A percentile compares a stretch with the other conserved stretches of the same genome.
These are phyloP conservation scores for Helicorthomorpha holstii DNA, from an alignment of 1,140 invertebrate species.

Conservation along the genomic window DNA sequence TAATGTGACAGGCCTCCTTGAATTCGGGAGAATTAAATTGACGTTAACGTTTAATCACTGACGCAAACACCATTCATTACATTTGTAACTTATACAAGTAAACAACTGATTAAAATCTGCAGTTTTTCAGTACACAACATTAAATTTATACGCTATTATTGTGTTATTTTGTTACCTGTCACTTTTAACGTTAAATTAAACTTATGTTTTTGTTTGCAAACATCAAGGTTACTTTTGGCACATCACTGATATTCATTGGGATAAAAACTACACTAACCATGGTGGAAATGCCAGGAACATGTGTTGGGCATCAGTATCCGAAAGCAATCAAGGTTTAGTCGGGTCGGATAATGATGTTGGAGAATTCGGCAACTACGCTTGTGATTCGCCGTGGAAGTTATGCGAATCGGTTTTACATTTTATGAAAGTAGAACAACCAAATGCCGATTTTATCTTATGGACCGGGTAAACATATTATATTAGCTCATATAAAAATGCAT, in stretches of 20 bases:
- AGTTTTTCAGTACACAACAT: too few species aligned
- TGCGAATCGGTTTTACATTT: constrained; percentile 63
- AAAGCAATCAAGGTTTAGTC: too few species aligned
- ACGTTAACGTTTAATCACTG: too few species aligned
- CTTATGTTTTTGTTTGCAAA: neutral
- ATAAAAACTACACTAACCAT: neutral
- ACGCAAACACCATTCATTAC: too few species aligned
- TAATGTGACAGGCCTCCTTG: too few species aligned
- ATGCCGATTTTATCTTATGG: constrained; percentile 78
- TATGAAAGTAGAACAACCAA: constrained; percentile 62
- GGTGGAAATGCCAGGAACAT: neutral
- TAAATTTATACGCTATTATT: too few species aligned
- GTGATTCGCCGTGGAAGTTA: constrained; percentile 69
- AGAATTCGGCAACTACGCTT: constrained; percentile 60
- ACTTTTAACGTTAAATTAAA: neutral
- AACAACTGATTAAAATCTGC: too few species aligned
- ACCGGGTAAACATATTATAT: constrained; percentile 81
- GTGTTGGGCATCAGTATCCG: constrained; percentile 2
- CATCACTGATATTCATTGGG: constrained; percentile 5
- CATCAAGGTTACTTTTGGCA: constrained; percentile 5
- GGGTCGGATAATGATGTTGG: neutral
- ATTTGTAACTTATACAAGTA: too few species aligned
- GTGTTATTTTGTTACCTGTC: too few species aligned
- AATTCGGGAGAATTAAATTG: too few species aligned
- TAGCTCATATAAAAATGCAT: neutral